Evolutionary conservation across 2,797 vertebrate genomes (phyloP), one percentile per base, ranked within the genome.

Genomic region (Pangasius mekongensis): DNA sequence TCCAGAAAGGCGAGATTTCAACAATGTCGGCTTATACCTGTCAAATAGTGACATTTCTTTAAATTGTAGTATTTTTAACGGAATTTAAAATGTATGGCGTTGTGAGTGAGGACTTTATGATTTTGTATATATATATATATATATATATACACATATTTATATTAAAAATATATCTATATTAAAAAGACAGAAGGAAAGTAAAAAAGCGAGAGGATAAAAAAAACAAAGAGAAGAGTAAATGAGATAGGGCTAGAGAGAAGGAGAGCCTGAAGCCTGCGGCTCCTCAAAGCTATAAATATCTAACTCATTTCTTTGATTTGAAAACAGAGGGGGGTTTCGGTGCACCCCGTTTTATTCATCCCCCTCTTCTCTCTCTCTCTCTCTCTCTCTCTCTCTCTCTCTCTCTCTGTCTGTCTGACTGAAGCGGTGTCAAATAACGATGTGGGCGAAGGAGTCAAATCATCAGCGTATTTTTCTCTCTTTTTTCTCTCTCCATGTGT

Each of bases 281-380:
- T 93, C 86, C 88, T 94, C 86, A 49, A 9, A 87, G 94, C 95
- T 95, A 95, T 95, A 95, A 95, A 96, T 95, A 95, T 93, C 92
- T 92, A 91, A 92, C 93, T 93, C 92, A 93, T 93, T 95, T 93
- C 93, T 95, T 93, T 95, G 93, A 95, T 95, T 95, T 95, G 91
- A 93, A 93, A 94, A 94, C 93, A 92, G 94, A 76, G 66, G 84
- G 77, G 62, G 62, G 94, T 24, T 91, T 33, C 22, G 4, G 16
- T 24, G 43, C 84, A 80, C 78, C 89, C 87, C 78, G 9, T 78
- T 86, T 66, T n/a, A 33, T 24, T 36, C 33, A 30, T 60, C 36
- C 33, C 30, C 27, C 33, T 60, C 54, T 43, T 49, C 73, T 47
- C 7, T 47, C 71, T 13, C 49, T 33, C 47, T 30, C 14, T n/a